Base-by-base conservation (phyloP, 2,888 invertebrate species). In the Drosophila seclusa region DNA sequence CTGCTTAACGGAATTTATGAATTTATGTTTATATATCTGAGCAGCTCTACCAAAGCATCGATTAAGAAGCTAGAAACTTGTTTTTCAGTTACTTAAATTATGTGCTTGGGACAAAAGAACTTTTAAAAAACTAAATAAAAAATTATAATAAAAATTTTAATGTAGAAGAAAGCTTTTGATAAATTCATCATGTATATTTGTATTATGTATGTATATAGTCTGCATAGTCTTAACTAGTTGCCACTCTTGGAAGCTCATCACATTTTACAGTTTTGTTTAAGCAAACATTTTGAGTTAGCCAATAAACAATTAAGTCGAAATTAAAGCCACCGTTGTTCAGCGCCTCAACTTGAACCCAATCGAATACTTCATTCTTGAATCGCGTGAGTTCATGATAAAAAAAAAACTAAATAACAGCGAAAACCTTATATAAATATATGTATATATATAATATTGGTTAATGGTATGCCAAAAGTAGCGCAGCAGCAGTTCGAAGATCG, bases 341-440 rank as follows among this genome's bases (percentile, higher is more conserved):
- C 68, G 18, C 36, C 42, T 48, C 52, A 45, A 40, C 65, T 71
- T 72, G 65, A 85, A 40, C 73, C 73, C 71, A 82, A 87, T 86
- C 80, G 78, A 74, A 78, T 82, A 77, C 53, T 73, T 70, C 59
- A 69, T 75, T 87, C 58, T 74, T 75, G 74, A 73, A 68, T 72
- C 76, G 72, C 75, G 66, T 55, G 64, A 68, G 72, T 31, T 66
- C 27, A 67, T 65, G 49, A 32, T 32, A 31, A 38, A 55, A 57
- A 68, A 49, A 59, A 38, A 60, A 36, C n/a, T 21, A 62, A 73
- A 72, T 49, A 69, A 57, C 48, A 63, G 29, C 53, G 50, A 52
- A 73, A 55, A 60, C 34, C 65, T 67, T 29, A 29, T 29, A 29
- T 29, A 7, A 1, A 29, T 8, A 34, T 21, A 29, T 29, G 36